These are phyloP conservation scores for Dysdera silvatica DNA, from an alignment of 1,140 invertebrate species.

Conservation along the genomic window DNA sequence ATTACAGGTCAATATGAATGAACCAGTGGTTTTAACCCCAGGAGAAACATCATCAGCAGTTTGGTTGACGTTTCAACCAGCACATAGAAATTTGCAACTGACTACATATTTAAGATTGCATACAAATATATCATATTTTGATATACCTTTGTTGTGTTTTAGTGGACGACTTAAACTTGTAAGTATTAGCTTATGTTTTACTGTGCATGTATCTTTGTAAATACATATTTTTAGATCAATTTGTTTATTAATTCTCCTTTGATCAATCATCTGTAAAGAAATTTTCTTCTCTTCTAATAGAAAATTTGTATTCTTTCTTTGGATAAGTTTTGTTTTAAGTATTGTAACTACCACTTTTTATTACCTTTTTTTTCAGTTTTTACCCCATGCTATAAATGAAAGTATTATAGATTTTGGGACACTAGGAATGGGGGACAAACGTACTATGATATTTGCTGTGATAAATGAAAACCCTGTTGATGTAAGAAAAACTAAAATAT, in stretches of 20 bases:
- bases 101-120: slow-evolving; percentile 57
- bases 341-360: no score
- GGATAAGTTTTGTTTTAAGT: no score
- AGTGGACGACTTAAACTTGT: slow-evolving; percentile 60
- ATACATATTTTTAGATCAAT: background rate
- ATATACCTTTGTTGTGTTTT: slow-evolving; percentile 63
- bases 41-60: slow-evolving; percentile 53
- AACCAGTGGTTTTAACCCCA: slow-evolving; percentile 54
- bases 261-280: no score
- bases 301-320: no score
- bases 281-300: no score
- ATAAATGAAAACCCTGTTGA: slow-evolving; percentile 67
- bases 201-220: background rate
- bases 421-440: slow-evolving; percentile 58
- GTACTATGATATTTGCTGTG: slow-evolving; percentile 61
- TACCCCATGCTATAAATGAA: slow-evolving; percentile 48
- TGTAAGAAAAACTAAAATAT: slow-evolving; percentile 42
- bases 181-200: slow-evolving; percentile 34
- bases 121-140: slow-evolving; percentile 64
- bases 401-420: slow-evolving; percentile 64
- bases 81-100: slow-evolving; percentile 53
- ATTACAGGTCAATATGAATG: slow-evolving; percentile 43
- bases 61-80: slow-evolving; percentile 50
- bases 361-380: slow-evolving; percentile 40
- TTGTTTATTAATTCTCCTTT: background rate